Evolutionary conservation across 2,888 invertebrate genomes (phyloP), one percentile per base, ranked within the genome.

Genomic region (Antheraea assamensis): DNA sequence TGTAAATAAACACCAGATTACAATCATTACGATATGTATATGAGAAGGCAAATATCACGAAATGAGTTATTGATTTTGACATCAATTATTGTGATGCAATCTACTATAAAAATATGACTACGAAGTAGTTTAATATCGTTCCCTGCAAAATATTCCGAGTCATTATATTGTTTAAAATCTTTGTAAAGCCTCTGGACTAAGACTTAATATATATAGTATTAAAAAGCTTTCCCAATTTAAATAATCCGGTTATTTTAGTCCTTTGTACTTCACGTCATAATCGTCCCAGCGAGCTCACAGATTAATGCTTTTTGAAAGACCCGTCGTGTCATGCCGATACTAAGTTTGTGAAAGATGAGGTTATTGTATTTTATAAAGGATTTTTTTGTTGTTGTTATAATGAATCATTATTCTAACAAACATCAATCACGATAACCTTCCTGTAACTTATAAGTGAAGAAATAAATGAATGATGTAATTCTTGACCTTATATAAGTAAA

Each of bases 261-360:
- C 73, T 73, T 73, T 73, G 58, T 73, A 58, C 58, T 73, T 58
- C 70, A 70, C 70, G 70, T 70, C 47, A 70, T 73, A 73, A 73
- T 73, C 70, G 58, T 70, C 68, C 70, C 70, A 73, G 47, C 68
- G 68, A 73, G 70, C 70, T 58, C 58, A 30, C 73, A 70, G 73
- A 73, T 73, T 70, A 73, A 73, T 70, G 73, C 70, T 55, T 70
- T 73, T 55, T 73, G 47, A 73, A 55, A 70, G 70, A 58, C 64
- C 72, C 42, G 27, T 24, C 58, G 58, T 21, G 24, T 58, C 68
- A 68, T 21, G 31, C 68, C 24, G 42, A 55, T 55, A 58, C 68
- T 68, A 21, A 73, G 30, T 55, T 47, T 21, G 31, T 42, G 55
- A 70, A 55, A 21, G 42, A 47, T 42, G 42, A 42, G 58, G 55